Percentiles rank a stretch among this genome's conserved stretches.
phyloP scores from a whole-genome alignment of 2,797 vertebrate species.

The Galagoides demidoff region DNA sequence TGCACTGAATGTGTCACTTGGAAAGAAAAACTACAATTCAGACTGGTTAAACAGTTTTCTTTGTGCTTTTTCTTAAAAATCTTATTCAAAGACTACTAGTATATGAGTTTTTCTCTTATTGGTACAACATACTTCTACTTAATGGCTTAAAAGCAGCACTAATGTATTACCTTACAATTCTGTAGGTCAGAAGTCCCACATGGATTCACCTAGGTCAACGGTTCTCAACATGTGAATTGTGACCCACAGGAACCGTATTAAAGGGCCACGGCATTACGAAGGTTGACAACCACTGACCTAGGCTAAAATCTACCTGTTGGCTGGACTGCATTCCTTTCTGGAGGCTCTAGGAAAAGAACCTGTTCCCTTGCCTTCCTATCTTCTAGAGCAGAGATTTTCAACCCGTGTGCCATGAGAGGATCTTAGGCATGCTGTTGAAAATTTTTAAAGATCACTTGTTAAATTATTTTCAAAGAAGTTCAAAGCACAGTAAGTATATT shows the following conservation, averaged over 20 bases:
- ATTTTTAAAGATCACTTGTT: too few species aligned
- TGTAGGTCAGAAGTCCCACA: background rate
- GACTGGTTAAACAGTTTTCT: background rate
- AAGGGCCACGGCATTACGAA: too few species aligned
- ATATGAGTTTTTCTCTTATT: background rate
- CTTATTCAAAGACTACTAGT: conserved; percentile 15
- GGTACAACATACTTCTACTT: background rate
- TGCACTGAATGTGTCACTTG: background rate
- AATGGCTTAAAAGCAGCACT: background rate
- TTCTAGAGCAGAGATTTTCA: too few species aligned
- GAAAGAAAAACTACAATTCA: background rate
- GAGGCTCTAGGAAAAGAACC: background rate
- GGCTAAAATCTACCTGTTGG: background rate
- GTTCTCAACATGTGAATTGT: too few species aligned
- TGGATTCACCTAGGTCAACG: background rate
- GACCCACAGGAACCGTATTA: too few species aligned
- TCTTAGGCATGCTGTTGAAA: too few species aligned
- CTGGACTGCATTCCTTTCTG: background rate
- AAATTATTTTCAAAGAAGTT: too few species aligned
- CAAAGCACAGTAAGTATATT: too few species aligned
- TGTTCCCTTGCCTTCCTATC: background rate
- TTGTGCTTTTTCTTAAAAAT: background rate
- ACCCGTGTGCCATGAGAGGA: too few species aligned
- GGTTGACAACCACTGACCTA: background rate
- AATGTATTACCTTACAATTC: background rate